Evolutionary conservation across 2,797 vertebrate species (phyloP).

Genomic region (Etheostoma nigrum): DNA sequence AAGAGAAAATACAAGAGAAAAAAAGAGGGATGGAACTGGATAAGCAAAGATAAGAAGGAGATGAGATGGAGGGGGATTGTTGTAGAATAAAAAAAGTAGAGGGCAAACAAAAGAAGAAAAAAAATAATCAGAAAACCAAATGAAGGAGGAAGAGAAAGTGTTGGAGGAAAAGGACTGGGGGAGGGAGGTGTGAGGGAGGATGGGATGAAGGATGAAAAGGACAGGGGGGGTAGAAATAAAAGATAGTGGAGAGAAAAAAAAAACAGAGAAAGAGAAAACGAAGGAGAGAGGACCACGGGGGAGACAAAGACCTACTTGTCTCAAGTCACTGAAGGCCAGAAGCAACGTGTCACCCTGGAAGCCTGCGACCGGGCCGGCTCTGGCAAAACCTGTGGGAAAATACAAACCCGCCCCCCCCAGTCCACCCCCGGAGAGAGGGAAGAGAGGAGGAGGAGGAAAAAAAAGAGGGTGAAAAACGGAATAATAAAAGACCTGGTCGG

Average conservation of each 20-base stretch:
- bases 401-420: conserved; percentile 76
- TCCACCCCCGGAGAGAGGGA: conserved; percentile 75
- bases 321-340: conserved; percentile 99
- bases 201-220: conserved; percentile 66
- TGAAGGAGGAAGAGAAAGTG: conserved; percentile 38
- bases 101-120: conserved; percentile 52
- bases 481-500: conserved; percentile 79
- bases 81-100: conserved; percentile 57
- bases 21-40: conserved; percentile 64
- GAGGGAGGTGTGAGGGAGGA: conserved; percentile 39
- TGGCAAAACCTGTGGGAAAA: conserved; percentile 99
- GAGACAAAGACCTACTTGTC: conserved; percentile 99
- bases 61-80: conserved; percentile 19
- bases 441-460: conserved; percentile 86
- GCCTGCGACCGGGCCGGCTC: conserved; percentile 99
- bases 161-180: conserved; percentile 1
- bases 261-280: conserved; percentile 71
- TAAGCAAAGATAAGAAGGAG: conserved; percentile 63
- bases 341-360: conserved; percentile 99
- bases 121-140: conserved; percentile 46
- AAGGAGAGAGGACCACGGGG: conserved; percentile 88
- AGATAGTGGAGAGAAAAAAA: conserved; percentile 57
- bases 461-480: conserved; percentile 81
- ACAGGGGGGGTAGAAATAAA: conserved; percentile 38
- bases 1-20: not conserved